These are phyloP conservation scores for Philereme transversata DNA, from an alignment of 2,888 invertebrate species.

Conservation along the genomic window DNA sequence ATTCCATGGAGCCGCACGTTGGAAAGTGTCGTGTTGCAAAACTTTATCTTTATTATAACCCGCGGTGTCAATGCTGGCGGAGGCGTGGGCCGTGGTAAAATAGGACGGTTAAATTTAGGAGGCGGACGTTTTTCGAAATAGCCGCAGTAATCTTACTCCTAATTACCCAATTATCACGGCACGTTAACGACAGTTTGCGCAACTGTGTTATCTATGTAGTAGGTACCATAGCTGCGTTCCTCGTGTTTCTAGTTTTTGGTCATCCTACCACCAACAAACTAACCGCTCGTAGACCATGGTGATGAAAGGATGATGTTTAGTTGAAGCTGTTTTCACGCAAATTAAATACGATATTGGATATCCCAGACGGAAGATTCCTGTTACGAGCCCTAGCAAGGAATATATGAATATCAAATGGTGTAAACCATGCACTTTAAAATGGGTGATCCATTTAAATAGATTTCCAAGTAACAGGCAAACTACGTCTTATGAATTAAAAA, in stretches of 20 bases:
- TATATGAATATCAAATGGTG: slow-evolving; percentile 23
- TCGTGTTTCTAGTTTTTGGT: not conserved
- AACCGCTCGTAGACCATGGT: too few relatives aligned
- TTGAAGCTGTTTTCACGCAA: too few relatives aligned
- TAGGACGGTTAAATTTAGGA: slow-evolving; percentile 66
- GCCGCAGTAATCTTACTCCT: slow-evolving; percentile 31
- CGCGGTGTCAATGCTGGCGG: slow-evolving; percentile 54
- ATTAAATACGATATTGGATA: slow-evolving; percentile 4
- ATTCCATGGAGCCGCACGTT: slow-evolving; percentile 52
- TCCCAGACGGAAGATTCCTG: slow-evolving; percentile 20
- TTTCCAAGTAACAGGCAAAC: slow-evolving; percentile 12
- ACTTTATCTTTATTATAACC: slow-evolving; percentile 52
- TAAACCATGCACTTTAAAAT: slow-evolving; percentile 24
- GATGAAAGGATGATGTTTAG: too few relatives aligned
- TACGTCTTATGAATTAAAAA: slow-evolving; percentile 14
- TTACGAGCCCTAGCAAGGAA: slow-evolving; percentile 19
- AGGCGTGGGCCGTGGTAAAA: slow-evolving; percentile 64
- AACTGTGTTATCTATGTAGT: slow-evolving; percentile 9
- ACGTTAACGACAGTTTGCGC: slow-evolving; percentile 18
- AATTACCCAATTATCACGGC: slow-evolving; percentile 29
- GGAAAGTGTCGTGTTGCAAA: slow-evolving; percentile 55
- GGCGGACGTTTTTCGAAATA: slow-evolving; percentile 53
- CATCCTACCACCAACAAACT: too few relatives aligned
- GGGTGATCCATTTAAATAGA: slow-evolving; percentile 20
- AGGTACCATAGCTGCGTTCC: not conserved